These are phyloP conservation scores for Limnephilus rhombicus DNA, from an alignment of 2,888 invertebrate genomes.

Conservation along the genomic window DNA sequence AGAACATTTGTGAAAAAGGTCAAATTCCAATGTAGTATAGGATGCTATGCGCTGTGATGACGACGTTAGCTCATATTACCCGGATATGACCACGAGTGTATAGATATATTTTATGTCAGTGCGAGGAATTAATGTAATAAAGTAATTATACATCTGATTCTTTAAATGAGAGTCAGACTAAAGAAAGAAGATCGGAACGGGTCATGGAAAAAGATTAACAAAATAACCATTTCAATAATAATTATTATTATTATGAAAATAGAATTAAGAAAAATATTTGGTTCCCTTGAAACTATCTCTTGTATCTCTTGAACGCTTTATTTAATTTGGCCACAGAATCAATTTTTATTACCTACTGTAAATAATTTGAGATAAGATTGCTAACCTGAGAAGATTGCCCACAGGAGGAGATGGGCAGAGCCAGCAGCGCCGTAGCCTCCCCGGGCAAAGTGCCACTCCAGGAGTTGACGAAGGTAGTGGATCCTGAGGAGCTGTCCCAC, in stretches of 20 bases:
- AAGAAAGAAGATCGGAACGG: too few species aligned
- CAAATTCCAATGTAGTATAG: too few species aligned
- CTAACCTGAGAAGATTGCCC: constrained; percentile 75
- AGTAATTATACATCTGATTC: too few species aligned
- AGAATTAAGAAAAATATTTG: background rate
- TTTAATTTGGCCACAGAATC: background rate
- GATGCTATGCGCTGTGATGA: too few species aligned
- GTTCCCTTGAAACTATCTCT: background rate
- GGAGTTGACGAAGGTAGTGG: constrained; percentile 74
- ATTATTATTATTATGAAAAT: background rate
- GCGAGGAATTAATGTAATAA: too few species aligned
- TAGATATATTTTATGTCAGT: too few species aligned
- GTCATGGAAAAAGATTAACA: background rate
- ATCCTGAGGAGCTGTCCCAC: constrained; percentile 75
- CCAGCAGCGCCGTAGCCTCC: constrained; percentile 72
- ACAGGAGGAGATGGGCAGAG: constrained; percentile 69
- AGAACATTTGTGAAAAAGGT: too few species aligned
- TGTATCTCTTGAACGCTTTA: background rate
- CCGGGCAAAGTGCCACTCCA: constrained; percentile 76
- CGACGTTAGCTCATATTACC: too few species aligned
- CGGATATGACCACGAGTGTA: too few species aligned
- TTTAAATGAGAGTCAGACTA: background rate
- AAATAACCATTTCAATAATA: background rate
- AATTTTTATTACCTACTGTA: background rate
- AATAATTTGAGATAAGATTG: background rate